These are phyloP conservation scores for Aphelocoma californica DNA, from an alignment of 2,797 vertebrate species.

Conservation along the genomic window DNA sequence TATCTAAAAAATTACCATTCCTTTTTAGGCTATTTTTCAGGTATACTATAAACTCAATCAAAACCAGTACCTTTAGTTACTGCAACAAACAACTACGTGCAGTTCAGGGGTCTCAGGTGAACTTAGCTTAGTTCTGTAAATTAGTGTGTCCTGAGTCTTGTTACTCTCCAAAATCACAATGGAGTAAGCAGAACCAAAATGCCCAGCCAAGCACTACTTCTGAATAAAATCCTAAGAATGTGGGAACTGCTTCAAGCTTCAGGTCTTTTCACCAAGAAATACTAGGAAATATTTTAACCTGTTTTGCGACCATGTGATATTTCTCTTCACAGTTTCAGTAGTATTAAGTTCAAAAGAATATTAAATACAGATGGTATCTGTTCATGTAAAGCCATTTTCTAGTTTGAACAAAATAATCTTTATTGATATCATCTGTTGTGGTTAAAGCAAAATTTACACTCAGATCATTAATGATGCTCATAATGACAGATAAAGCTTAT, in stretches of 20 bases:
- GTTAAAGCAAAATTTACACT: neutral
- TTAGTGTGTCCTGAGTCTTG: neutral
- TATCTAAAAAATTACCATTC: neutral
- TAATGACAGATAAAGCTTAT: neutral
- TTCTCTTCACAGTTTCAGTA: neutral
- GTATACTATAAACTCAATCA: neutral
- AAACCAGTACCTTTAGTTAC: neutral
- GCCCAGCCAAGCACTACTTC: neutral
- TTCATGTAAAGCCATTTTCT: neutral
- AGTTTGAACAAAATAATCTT: neutral
- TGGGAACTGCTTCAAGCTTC: neutral
- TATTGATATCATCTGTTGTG: neutral
- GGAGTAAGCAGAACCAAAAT: neutral
- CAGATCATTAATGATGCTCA: neutral
- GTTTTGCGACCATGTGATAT: neutral
- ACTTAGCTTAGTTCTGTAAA: neutral
- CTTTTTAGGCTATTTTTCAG: neutral
- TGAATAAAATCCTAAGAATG: neutral
- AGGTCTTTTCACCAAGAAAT: neutral
- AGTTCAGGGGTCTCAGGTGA: neutral
- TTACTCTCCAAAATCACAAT: neutral
- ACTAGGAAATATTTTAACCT: neutral
- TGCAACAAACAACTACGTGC: neutral
- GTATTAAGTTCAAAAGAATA: neutral
- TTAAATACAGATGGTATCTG: neutral